These are phyloP conservation scores for Sylvilagus bachmani DNA, from an alignment of 2,113 vertebrate genomes.

Conservation along the genomic window DNA sequence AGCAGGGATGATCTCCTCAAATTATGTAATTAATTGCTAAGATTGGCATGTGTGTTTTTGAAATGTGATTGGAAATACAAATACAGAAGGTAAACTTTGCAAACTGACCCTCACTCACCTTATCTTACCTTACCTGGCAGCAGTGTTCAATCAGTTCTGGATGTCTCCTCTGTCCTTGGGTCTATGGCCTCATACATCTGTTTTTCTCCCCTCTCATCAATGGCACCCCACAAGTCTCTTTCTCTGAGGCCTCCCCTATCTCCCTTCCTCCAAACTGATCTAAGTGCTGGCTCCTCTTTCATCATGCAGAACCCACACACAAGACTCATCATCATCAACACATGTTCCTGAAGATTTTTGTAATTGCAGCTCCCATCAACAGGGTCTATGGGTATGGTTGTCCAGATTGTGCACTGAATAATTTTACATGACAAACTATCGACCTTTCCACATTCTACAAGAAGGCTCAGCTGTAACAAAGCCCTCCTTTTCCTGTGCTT, in stretches of 20 bases:
- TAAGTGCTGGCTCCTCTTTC: neutral
- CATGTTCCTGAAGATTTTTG: neutral
- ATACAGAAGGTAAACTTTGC: neutral
- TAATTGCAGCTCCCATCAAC: neutral
- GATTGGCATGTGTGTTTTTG: neutral
- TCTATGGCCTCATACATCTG: neutral
- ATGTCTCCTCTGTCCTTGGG: neutral
- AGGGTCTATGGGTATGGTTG: accelerated
- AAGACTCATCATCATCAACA: neutral
- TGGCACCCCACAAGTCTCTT: neutral
- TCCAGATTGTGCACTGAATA: neutral
- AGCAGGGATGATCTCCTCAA: neutral
- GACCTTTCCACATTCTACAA: neutral
- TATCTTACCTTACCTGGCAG: no score
- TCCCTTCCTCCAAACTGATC: neutral
- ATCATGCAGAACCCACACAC: neutral
- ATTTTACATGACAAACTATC: accelerated
- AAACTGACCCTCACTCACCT: neutral
- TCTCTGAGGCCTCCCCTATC: neutral
- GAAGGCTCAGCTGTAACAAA: neutral
- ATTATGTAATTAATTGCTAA: neutral
- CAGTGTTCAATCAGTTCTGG: accelerated
- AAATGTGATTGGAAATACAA: neutral
- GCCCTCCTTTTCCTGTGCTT: neutral
- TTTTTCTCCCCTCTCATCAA: neutral